Base-by-base conservation (phyloP, 2,797 vertebrate genomes). In the Ctenochaetus hawaiiensis region DNA sequence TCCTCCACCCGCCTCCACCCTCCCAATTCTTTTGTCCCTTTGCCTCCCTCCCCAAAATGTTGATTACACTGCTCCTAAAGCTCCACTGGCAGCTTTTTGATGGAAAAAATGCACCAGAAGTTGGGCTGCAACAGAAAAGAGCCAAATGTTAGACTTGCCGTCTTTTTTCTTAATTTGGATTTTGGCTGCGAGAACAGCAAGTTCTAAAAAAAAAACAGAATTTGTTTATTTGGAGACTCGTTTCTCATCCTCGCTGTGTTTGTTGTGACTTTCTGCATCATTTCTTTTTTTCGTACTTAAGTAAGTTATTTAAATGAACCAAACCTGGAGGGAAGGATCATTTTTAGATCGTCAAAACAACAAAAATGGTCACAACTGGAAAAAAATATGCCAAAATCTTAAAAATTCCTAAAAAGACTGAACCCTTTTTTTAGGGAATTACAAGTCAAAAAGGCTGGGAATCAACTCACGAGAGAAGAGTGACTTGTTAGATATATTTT, bases 21-120 rank as follows among this genome's bases (percentile, higher is more conserved):
- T 37, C 71, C 63, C 17, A 0, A 8, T 76, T 74, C 81, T 69
- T 83, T 87, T 84, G 69, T 84, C 68, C 53, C 22, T 26, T 65
- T 13, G 22, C 52, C 73, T 57, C 69, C 54, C 62, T 66, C 52
- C 47, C 8, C 23, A 34, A 54, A 49, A 54, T 48, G 53, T 63
- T 70, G 70, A 67, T 59, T 57, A 30, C 71, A 39, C 43, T 16
- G 34, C 39, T 58, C 22, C 23, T 54, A 59, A 67, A 83, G 65
- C 69, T 62, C 58, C 54, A 2, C 20, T 6, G 9, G 54, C 18
- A 62, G 60, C 66, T 30, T 18, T 64, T 44, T 11, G 1, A n/a
- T 67, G 16, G 20, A 26, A 52, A 56, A 64, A 14, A 45, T 23
- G n/a, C 6, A 6, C n/a, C 9, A 62, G 43, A 47, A 45, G 17